phyloP scores from a whole-genome alignment of 2,113 vertebrate genomes.

The Thinocorus orbignyianus region DNA sequence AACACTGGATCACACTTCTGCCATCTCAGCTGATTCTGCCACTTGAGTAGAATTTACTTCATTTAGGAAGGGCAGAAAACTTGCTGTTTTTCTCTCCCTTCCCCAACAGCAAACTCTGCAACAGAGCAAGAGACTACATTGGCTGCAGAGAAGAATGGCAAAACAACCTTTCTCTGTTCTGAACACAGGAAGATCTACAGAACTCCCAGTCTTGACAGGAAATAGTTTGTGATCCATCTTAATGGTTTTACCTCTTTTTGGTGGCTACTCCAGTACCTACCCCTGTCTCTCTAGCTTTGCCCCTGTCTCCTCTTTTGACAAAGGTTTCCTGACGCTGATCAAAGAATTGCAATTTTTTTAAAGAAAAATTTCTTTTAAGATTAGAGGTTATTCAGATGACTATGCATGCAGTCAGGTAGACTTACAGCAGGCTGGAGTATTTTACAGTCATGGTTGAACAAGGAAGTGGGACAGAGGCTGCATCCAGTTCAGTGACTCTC shows the following conservation, averaged over 20 bases:
- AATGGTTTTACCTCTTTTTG: background rate
- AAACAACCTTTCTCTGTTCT: background rate
- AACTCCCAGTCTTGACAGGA: background rate
- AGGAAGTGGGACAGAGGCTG: conserved; percentile 25
- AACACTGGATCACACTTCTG: background rate
- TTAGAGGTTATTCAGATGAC: background rate
- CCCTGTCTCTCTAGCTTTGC: background rate
- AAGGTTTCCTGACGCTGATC: background rate
- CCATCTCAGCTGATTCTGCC: background rate
- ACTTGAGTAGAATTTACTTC: background rate
- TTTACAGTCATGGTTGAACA: background rate
- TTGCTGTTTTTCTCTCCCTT: background rate
- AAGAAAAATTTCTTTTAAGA: background rate
- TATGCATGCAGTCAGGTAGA: background rate
- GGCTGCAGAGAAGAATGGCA: background rate
- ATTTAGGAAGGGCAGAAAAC: background rate
- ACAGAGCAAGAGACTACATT: background rate
- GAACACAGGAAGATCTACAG: background rate
- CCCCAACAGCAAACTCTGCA: background rate
- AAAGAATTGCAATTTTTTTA: background rate
- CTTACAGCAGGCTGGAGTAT: background rate
- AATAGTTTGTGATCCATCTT: background rate
- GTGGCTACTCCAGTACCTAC: background rate
- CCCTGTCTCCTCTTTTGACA: background rate
- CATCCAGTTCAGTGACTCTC: conserved; percentile 50